Base-by-base conservation (phyloP, 2,888 invertebrate genomes). In the Parthenolecanium corni region DNA sequence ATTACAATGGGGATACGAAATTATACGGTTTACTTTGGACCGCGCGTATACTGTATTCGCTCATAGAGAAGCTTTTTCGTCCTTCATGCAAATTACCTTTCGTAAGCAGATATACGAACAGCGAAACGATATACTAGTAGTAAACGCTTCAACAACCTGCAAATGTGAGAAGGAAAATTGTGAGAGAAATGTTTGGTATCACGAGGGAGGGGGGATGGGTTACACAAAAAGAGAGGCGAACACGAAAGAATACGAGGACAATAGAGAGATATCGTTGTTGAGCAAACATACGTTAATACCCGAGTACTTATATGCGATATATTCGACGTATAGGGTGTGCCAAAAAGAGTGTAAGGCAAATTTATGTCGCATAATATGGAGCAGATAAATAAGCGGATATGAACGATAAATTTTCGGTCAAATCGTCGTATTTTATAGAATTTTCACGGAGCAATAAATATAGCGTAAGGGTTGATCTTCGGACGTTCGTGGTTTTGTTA, bases 41-140 rank as follows among this genome's bases (percentile, higher is more conserved):
- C 14, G 16, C 25, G 23, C 23, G 14, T n/a, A 20, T 40, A 12
- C 23, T n/a, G 21, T 24, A 18, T 18, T 20, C 46, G 11, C 2
- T 46, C 25, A 21, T 25, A 14, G n/a, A n/a, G 3, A 18, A 24
- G 18, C 31, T 51, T n/a, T n/a, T n/a, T 25, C 46, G 44, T 46
- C 46, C 24, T 57, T 57, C 56, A 46, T 44, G 56, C 46, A 57
- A 57, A 57, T 57, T 57, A 57, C 56, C 46, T 57, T 57, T 46
- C 18, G 56, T 57, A 44, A 44, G 46, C 31, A 46, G 24, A 44
- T 16, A 56, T 21, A 38, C 36, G 16, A 31, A 31, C 2, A 5
- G 16, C 46, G 56, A 46, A 42, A 57, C 56, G 21, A 42, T 54
- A 38, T 53, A n/a, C n/a, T n/a, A n/a, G n/a, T n/a, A 24, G 56